A percentile compares a stretch with the other conserved stretches of the same genome.
Evolutionary conservation across 2,113 vertebrate genomes (phyloP).

Genomic region (Cavia porcellus): DNA sequence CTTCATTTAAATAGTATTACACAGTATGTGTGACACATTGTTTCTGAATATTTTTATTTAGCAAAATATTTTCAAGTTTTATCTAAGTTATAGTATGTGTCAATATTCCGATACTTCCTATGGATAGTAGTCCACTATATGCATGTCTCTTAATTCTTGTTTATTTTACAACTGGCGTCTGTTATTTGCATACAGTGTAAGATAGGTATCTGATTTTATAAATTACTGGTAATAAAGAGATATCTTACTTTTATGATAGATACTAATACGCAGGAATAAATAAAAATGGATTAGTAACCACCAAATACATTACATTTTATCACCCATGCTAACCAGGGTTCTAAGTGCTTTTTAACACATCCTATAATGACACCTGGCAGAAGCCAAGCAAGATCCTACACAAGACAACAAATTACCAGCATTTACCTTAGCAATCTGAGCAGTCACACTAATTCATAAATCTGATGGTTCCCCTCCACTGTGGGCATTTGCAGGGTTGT

Average conservation of each 20-base stretch:
- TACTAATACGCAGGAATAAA: neutral
- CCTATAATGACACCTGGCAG: neutral
- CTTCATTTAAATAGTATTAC: neutral
- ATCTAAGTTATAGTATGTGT: neutral
- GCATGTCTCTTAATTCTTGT: neutral
- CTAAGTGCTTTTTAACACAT: neutral
- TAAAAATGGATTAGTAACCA: constrained; percentile 49
- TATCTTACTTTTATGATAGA: constrained; percentile 10
- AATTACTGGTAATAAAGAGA: neutral
- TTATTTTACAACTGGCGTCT: neutral
- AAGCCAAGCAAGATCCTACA: neutral
- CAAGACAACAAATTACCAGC: neutral
- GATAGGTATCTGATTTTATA: constrained; percentile 29
- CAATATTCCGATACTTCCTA: neutral
- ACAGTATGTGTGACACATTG: neutral
- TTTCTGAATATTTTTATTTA: neutral
- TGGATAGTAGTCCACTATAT: neutral
- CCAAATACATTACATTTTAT: constrained; percentile 19
- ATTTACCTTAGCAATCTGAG: neutral
- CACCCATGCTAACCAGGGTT: neutral
- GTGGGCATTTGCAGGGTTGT: neutral
- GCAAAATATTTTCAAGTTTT: neutral
- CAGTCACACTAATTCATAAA: neutral
- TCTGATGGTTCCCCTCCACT: neutral
- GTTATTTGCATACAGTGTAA: constrained; percentile 22